Evolutionary conservation across 1,140 invertebrate species (phyloP), one percentile per base, ranked within the genome.

Genomic region (Calliopsis andreniformis): DNA sequence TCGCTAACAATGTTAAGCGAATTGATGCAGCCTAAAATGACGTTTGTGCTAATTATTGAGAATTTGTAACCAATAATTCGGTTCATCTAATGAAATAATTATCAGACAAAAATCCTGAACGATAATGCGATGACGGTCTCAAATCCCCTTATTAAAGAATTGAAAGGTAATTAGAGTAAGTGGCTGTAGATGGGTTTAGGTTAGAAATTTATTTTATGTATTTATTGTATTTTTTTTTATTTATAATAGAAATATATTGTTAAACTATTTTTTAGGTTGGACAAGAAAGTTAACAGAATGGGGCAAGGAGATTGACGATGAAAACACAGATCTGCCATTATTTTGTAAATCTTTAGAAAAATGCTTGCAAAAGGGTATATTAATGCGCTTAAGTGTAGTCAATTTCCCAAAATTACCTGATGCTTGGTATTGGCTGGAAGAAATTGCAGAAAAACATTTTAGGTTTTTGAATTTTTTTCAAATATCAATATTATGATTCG

Each of bases 101-200:
- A 3, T 28, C n/a, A 23, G 42, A 55, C 42, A 59, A 76, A 62
- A 61, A 70, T n/a, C 3, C n/a, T 1, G 20, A 20, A 12, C 42
- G 53, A 69, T 61, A 53, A 64, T 85, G 79, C 79, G 28, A 93
- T 93, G 93, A 91, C 93, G 79, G 92, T 93, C 70, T 92, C 89
- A 78, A 91, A 93, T 88, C 93, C 93, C n/a, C 84, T 93, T 55
- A 88, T 93, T 76, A 93, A 92, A 85, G 91, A 93, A 87, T 80
- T 93, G 70, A 93, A 93, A 93, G 91, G 93, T 93, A 92, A 89
- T 72, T 43, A n/a, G n/a, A n/a, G n/a, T n/a, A 53, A 23, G 25
- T 3, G 20, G 43, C 25, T n/a, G 23, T 28, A 16, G 4, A 47
- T 7, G 28, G 66, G 45, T 23, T 2, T 62, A 73, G 69, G 70